Base-by-base conservation (phyloP, 2,888 invertebrate genomes). In the Caenorhabditis sp. region DNA sequence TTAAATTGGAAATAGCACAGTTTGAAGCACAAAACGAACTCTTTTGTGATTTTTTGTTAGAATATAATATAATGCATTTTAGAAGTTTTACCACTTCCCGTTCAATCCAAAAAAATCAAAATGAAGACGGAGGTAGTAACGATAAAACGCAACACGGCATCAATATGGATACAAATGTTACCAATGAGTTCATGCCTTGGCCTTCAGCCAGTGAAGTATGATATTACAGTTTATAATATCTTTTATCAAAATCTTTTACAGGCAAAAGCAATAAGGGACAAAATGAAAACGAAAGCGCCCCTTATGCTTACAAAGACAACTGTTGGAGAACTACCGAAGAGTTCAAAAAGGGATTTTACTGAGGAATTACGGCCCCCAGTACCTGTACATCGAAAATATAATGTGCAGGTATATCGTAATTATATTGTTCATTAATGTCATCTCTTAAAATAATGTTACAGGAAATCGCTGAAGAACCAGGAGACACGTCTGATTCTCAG, bases 111-210 rank as follows among this genome's bases (percentile, higher is more conserved):
- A n/a, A n/a, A n/a, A n/a, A n/a, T n/a, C n/a, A n/a, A n/a, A n/a
- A n/a, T n/a, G n/a, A n/a, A n/a, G n/a, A n/a, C n/a, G n/a, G n/a
- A n/a, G n/a, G n/a, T n/a, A n/a, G n/a, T n/a, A n/a, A n/a, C n/a
- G n/a, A n/a, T n/a, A n/a, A n/a, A n/a, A n/a, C n/a, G n/a, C n/a
- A 35, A 35, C 2, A 3, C 13, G 35, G 35, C 9, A 3, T 9
- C 9, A 13, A 2, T 2, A 35, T 35, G 35, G 13, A 9, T 13
- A 35, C 35, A 9, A 13, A 35, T 9, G 35, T 73, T n/a, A 50
- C 66, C 7, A 85, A 83, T 24, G 68, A 86, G 17, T 88, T 88
- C 63, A 85, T 85, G 53, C 88, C 88, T 7, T 88, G 86, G 88
- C 87, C 88, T 6, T 86, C 88, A 1, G 82, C 85, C 15, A 86